A percentile compares a stretch with the other conserved stretches of the same genome.
Evolutionary conservation across 2,888 invertebrate genomes (phyloP).

Genomic region (Melanotus villosus): DNA sequence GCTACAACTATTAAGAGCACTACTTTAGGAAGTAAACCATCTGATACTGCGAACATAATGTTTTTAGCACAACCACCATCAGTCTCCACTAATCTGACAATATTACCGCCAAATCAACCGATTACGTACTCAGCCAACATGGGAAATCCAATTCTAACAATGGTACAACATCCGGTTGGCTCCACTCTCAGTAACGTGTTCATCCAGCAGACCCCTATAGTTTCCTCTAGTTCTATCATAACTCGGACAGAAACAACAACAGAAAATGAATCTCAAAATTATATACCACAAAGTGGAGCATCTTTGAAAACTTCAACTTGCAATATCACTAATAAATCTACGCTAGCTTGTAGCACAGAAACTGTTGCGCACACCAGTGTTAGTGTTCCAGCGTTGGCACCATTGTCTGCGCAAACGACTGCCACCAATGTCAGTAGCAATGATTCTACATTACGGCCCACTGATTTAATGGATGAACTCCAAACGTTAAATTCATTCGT

Average conservation of each 20-base stretch:
- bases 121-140: constrained; percentile 52
- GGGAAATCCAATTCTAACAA: constrained; percentile 54
- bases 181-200: constrained; percentile 13
- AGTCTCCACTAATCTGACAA: constrained; percentile 42
- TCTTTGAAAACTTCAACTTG: constrained; percentile 23
- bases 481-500: constrained; percentile 43
- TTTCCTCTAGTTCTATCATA: constrained; percentile 37
- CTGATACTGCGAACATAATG: constrained; percentile 10
- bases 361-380: constrained; percentile 9
- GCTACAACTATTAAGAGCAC: not conserved
- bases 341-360: not conserved
- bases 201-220: constrained; percentile 49
- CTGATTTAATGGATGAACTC: constrained; percentile 29
- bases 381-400: constrained; percentile 21
- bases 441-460: not conserved
- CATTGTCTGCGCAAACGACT: not conserved
- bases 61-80: constrained; percentile 49
- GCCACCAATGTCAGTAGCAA: not conserved
- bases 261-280: constrained; percentile 59
- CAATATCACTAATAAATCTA: constrained; percentile 13
- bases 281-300: constrained; percentile 57
- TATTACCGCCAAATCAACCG: constrained; percentile 57
- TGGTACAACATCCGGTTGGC: constrained; percentile 52
- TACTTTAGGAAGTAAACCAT: constrained; percentile 2
- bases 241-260: constrained; percentile 2